A percentile compares a stretch with the other conserved stretches of the same genome.
Conservation (phyloP, 1,140 invertebrate species). For the Habropoda laboriosa region DNA sequence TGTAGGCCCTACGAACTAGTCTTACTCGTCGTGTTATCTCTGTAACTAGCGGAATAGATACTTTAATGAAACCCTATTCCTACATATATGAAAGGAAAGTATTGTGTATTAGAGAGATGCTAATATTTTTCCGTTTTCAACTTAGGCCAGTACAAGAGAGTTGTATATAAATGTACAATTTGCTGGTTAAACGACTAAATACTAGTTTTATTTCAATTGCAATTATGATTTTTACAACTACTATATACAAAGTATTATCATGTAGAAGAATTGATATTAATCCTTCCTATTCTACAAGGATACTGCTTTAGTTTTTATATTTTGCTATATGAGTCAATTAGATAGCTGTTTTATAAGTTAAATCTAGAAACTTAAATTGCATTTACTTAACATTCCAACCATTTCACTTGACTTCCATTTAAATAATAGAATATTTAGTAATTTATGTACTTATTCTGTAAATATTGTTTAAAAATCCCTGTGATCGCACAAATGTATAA, state of each 20-base stretch:
- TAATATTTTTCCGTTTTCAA: neutral
- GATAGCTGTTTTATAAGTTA: neutral
- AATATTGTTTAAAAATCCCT: slow-evolving; percentile 25
- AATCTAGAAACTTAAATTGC: neutral
- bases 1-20: no score
- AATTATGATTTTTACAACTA: slow-evolving; percentile 25
- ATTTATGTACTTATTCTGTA: slow-evolving; percentile 35
- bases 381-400: neutral
- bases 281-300: neutral
- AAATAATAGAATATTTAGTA: slow-evolving; percentile 10
- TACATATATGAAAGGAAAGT: neutral
- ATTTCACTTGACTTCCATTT: slow-evolving; percentile 5
- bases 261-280: slow-evolving; percentile 25
- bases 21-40: no score
- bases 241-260: slow-evolving; percentile 16
- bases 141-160: slow-evolving; percentile 11
- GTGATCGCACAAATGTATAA: slow-evolving; percentile 20
- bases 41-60: no score
- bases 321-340: neutral
- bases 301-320: neutral
- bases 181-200: neutral
- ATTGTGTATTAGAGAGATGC: neutral
- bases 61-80: no score
- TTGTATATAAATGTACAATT: slow-evolving; percentile 18
- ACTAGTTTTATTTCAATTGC: neutral